phyloP scores from a whole-genome alignment of 2,888 invertebrate species.

The Barypeithes pellucidus region DNA sequence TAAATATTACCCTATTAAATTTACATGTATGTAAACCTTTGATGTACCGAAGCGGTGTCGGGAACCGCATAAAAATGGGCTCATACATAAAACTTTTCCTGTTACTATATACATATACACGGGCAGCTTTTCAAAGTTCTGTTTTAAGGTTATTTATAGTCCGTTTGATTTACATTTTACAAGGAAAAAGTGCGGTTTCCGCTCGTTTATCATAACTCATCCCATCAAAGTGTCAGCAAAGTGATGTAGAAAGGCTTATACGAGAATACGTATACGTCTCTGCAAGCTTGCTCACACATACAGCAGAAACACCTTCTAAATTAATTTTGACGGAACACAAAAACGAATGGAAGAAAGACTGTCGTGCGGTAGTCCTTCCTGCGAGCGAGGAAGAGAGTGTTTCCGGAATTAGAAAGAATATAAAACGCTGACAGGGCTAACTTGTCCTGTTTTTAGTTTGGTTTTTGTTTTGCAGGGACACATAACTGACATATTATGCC shows the following conservation, averaged over 20 bases:
- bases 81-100: conserved; percentile 47
- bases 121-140: conserved; percentile 47
- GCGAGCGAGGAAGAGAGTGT: conserved; percentile 6
- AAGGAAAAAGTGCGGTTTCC: conserved; percentile 54
- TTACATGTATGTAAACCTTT: conserved; percentile 28
- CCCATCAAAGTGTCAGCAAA: conserved; percentile 54
- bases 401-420: conserved; percentile 41
- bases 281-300: conserved; percentile 34
- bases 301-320: conserved; percentile 41
- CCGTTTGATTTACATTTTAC: conserved; percentile 55
- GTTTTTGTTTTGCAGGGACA: conserved; percentile 17
- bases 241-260: conserved; percentile 43
- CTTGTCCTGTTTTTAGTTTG: conserved; percentile 14
- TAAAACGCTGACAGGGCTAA: conserved; percentile 28
- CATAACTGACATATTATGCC: conserved; percentile 5
- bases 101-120: conserved; percentile 37
- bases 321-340: conserved; percentile 42
- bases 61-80: conserved; percentile 38
- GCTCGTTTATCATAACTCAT: conserved; percentile 54
- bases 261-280: conserved; percentile 27
- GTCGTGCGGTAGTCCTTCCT: conserved; percentile 39
- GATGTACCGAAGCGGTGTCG: conserved; percentile 30
- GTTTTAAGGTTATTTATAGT: conserved; percentile 54
- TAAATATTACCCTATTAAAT: conserved; percentile 15
- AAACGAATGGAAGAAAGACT: conserved; percentile 29